Percentiles rank a stretch among this genome's conserved stretches.
Conservation (phyloP, 1,140 invertebrate species). For the Drosophila oshimai region DNA sequence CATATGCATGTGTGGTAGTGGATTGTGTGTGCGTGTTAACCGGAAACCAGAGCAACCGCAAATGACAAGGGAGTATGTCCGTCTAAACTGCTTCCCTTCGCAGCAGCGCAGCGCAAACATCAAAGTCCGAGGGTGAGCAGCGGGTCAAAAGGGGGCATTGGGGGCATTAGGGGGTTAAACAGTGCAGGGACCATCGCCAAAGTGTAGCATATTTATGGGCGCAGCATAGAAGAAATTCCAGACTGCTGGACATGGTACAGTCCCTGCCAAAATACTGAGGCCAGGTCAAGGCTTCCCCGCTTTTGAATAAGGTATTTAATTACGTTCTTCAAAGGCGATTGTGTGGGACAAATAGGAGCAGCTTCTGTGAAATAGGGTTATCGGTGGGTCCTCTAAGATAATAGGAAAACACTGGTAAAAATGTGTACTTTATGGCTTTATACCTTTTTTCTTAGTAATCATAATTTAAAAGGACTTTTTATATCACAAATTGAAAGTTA, state of each 20-base stretch:
- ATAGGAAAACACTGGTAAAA: neutral
- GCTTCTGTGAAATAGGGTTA: neutral
- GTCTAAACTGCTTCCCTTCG: constrained; percentile 44
- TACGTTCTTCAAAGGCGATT: constrained; percentile 7
- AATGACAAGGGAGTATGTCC: constrained; percentile 70
- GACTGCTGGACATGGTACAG: constrained; percentile 17
- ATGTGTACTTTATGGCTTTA: too few relatives aligned
- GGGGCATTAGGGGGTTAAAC: neutral
- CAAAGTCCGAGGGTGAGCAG: constrained; percentile 36
- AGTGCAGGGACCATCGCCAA: constrained; percentile 20
- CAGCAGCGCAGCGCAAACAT: constrained; percentile 51
- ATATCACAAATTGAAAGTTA: too few relatives aligned
- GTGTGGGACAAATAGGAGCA: neutral
- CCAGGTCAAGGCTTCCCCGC: neutral
- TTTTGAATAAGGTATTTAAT: constrained; percentile 7
- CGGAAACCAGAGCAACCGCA: constrained; percentile 74
- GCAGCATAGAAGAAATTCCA: constrained; percentile 32
- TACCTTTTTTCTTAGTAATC: too few relatives aligned
- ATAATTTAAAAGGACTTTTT: too few relatives aligned
- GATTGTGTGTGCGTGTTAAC: constrained; percentile 39
- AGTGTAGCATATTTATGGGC: constrained; percentile 76
- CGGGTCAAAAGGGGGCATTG: neutral
- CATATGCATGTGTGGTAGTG: constrained; percentile 20
- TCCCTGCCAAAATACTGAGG: constrained; percentile 7
- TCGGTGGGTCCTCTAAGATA: neutral